A percentile compares a stretch with the other conserved stretches of the same genome.
phyloP scores from a whole-genome alignment of 2,113 vertebrate genomes.

The Struthidea cinerea region DNA sequence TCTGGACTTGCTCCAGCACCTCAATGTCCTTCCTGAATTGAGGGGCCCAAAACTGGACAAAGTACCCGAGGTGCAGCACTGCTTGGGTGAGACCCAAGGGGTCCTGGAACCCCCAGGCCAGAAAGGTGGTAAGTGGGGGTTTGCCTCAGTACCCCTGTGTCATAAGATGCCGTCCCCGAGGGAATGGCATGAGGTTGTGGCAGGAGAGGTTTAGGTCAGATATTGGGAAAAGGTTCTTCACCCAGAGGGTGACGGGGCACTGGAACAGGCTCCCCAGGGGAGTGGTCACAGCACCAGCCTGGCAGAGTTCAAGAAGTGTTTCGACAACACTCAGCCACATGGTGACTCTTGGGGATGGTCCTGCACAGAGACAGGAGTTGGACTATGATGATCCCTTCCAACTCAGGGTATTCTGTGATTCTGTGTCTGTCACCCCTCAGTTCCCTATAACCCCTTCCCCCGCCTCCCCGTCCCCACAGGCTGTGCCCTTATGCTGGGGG shows the following conservation, averaged over 20 bases:
- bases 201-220: not conserved
- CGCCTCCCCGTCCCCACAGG: accelerated
- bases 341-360: not conserved
- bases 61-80: accelerated
- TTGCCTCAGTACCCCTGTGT: accelerated
- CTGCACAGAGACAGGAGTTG: not conserved
- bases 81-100: not conserved
- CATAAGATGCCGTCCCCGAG: too few relatives aligned
- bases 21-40: not conserved
- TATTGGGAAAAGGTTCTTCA: not conserved
- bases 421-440: not conserved
- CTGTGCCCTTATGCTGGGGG: too few relatives aligned
- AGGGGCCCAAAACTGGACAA: not conserved
- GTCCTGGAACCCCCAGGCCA: accelerated
- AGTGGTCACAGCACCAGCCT: not conserved
- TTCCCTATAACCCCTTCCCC: not conserved
- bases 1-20: not conserved
- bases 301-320: not conserved
- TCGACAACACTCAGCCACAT: accelerated
- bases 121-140: accelerated
- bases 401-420: too few relatives aligned
- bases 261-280: not conserved
- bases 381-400: not conserved
- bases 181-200: not conserved
- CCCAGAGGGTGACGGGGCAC: too few relatives aligned